A percentile compares a stretch with the other conserved stretches of the same genome.
phyloP scores from a whole-genome alignment of 2,888 invertebrate species.

The Tiliacea aurago region DNA sequence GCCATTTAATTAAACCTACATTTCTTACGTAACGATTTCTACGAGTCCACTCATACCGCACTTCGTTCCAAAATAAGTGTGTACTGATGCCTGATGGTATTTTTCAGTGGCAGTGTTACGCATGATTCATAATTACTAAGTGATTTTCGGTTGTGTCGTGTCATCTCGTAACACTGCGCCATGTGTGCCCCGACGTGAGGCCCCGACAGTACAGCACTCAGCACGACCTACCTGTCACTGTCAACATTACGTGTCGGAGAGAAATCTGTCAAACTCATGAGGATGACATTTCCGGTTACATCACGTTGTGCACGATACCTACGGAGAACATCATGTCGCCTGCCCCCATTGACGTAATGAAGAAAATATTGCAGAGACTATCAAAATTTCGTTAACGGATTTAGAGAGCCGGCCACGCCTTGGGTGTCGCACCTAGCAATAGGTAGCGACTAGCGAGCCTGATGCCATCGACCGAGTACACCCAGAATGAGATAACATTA shows the following conservation, averaged over 20 bases:
- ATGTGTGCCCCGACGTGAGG: no score
- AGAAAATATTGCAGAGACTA: slow-evolving; percentile 6
- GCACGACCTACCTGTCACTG: neutral
- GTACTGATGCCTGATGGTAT: no score
- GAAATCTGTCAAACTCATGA: slow-evolving; percentile 38
- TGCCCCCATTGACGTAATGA: slow-evolving; percentile 17
- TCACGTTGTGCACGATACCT: slow-evolving; percentile 23
- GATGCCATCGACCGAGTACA: neutral
- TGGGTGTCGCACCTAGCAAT: no score
- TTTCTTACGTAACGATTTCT: no score
- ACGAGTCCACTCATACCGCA: no score
- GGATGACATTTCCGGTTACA: slow-evolving; percentile 32
- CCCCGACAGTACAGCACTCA: neutral
- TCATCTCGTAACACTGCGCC: neutral
- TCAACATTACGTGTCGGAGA: slow-evolving; percentile 42
- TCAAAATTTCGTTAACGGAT: slow-evolving; percentile 3
- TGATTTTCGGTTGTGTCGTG: neutral
- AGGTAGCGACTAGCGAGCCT: neutral
- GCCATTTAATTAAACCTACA: no score
- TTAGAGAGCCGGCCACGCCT: neutral
- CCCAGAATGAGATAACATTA: no score
- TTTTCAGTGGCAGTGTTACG: neutral
- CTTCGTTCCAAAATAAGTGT: no score
- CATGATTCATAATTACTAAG: neutral
- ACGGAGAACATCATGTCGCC: neutral